A percentile compares a stretch with the other conserved stretches of the same genome.
Evolutionary conservation across 1,140 invertebrate species (phyloP).

Genomic region (Drosophila saltans): DNA sequence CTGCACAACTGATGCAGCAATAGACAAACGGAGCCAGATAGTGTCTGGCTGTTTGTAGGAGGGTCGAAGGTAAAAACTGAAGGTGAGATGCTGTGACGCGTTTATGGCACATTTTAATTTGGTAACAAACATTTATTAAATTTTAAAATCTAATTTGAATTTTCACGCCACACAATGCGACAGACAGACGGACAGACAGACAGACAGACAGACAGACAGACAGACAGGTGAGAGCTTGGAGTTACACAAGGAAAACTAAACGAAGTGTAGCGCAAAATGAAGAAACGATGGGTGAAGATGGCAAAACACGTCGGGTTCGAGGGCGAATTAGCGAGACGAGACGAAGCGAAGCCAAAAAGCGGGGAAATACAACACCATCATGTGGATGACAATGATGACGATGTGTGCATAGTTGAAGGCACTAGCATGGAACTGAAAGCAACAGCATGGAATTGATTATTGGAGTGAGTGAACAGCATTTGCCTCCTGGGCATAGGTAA

Average conservation of each 20-base stretch:
- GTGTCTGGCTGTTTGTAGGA: neutral
- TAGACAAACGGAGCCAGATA: neutral
- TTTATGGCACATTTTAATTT: conserved; percentile 71
- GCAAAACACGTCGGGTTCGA: neutral
- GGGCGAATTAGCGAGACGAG: neutral
- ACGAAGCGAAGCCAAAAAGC: neutral
- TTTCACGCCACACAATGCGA: conserved; percentile 65
- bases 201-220: conserved; percentile 16
- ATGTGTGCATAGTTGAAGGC: conserved; percentile 38
- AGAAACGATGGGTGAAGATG: conserved; percentile 27
- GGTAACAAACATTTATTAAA: conserved; percentile 72
- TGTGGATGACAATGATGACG: conserved; percentile 12
- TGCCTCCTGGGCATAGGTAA: conserved; percentile 15
- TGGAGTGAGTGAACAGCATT: conserved; percentile 32
- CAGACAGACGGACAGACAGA: conserved; percentile 25
- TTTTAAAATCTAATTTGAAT: conserved; percentile 80
- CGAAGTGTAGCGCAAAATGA: conserved; percentile 63
- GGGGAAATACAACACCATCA: conserved; percentile 15
- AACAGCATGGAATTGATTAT: conserved; percentile 59
- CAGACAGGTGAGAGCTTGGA: conserved; percentile 16
- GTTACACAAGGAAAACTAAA: conserved; percentile 35
- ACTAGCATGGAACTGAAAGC: conserved; percentile 57
- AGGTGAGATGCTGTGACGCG: conserved; percentile 40
- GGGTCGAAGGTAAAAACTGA: conserved; percentile 1
- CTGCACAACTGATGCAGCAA: conserved; percentile 17